Evolutionary conservation across 2,113 vertebrate genomes (phyloP).

Genomic region (Petromus typicus): DNA sequence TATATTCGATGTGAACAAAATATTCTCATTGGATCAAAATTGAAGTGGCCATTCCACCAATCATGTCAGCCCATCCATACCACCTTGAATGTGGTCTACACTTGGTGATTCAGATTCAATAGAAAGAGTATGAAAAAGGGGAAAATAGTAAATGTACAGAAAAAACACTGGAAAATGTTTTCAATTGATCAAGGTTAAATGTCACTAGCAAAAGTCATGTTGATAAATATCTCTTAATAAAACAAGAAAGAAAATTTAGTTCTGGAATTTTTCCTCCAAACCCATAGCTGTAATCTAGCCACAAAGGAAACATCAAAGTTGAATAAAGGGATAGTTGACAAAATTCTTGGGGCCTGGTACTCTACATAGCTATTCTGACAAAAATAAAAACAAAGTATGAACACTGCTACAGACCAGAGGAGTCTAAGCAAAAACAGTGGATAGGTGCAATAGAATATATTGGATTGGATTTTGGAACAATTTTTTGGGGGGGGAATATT

Average conservation of each 20-base stretch:
- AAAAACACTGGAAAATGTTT: neutral
- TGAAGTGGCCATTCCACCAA: neutral
- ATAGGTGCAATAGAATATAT: neutral
- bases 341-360: fast-evolving
- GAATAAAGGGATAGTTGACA: neutral
- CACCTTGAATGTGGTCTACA: neutral
- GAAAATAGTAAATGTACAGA: neutral
- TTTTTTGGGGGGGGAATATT: neutral
- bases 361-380: neutral
- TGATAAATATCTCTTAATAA: neutral
- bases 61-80: neutral
- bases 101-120: neutral
- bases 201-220: neutral
- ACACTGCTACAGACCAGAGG: neutral
- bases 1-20: neutral
- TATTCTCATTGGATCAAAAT: neutral
- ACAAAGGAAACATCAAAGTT: neutral
- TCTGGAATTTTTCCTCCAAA: neutral
- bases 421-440: neutral
- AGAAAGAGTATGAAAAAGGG: neutral
- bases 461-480: neutral
- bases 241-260: neutral
- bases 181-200: neutral
- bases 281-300: neutral
- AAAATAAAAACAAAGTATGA: neutral